Evolutionary conservation across 2,888 invertebrate genomes (phyloP).

Genomic region (Leptopilina drosophilae): DNA sequence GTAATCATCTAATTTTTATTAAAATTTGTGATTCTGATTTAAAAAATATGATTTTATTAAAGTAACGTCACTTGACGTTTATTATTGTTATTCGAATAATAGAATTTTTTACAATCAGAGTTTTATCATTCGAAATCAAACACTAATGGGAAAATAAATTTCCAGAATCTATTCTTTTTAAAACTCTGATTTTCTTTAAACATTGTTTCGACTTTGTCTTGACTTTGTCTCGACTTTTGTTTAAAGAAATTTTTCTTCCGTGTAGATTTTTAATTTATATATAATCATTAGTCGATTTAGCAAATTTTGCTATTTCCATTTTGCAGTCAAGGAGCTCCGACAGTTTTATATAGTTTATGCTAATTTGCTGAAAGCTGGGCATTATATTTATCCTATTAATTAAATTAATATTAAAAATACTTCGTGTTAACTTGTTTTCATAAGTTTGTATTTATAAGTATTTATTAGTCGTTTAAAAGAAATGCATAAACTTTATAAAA

Average conservation of each 20-base stretch:
- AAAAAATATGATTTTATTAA: slow-evolving; percentile 10
- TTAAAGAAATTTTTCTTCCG: neutral
- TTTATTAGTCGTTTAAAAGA: slow-evolving; percentile 32
- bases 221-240: no score
- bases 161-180: neutral
- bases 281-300: slow-evolving; percentile 22
- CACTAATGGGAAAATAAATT: neutral
- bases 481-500: slow-evolving; percentile 29
- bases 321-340: slow-evolving; percentile 33
- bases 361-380: slow-evolving; percentile 37
- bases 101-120: slow-evolving; percentile 26
- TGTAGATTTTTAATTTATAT: neutral
- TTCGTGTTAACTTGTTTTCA: slow-evolving; percentile 38
- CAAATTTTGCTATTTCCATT: slow-evolving; percentile 34
- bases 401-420: slow-evolving; percentile 35
- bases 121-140: slow-evolving; percentile 17
- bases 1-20: neutral
- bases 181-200: slow-evolving; percentile 17
- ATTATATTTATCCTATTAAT: slow-evolving; percentile 38
- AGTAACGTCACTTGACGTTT: slow-evolving; percentile 16
- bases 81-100: slow-evolving; percentile 29
- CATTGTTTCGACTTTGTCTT: no score
- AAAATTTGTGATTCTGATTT: slow-evolving; percentile 7
- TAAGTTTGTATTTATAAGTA: slow-evolving; percentile 36
- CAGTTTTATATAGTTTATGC: slow-evolving; percentile 39